Evolutionary conservation across 2,113 vertebrate genomes (phyloP).

Genomic region (Perca flavescens): DNA sequence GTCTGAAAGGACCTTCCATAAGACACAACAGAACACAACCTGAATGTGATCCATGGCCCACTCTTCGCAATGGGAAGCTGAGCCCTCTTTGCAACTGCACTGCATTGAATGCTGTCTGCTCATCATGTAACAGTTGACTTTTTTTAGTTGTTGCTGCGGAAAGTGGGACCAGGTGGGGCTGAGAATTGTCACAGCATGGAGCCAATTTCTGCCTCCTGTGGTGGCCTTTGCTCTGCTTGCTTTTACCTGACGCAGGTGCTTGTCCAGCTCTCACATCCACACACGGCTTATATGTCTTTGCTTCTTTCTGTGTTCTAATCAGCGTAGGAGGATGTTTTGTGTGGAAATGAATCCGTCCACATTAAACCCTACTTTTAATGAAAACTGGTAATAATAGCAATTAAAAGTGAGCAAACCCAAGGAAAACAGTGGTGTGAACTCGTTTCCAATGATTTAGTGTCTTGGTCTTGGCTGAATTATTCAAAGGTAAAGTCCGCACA

Average conservation of each 20-base stretch:
- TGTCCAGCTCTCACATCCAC: constrained; percentile 1
- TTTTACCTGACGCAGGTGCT: background rate
- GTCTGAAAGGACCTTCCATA: background rate
- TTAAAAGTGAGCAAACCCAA: background rate
- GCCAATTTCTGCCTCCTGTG: constrained; percentile 33
- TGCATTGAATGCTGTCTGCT: background rate
- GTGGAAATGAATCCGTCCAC: constrained; percentile 1
- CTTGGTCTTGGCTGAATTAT: too few relatives aligned
- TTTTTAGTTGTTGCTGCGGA: background rate
- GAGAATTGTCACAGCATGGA: constrained; percentile 29
- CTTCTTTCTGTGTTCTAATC: background rate
- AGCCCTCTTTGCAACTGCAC: background rate
- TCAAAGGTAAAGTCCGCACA: too few relatives aligned
- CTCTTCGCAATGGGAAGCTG: background rate
- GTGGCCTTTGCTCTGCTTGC: background rate
- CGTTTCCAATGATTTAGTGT: too few relatives aligned
- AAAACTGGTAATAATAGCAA: background rate
- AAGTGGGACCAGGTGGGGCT: constrained; percentile 47
- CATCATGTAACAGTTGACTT: constrained; percentile 2
- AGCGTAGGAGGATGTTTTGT: constrained; percentile 4
- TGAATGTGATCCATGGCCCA: background rate
- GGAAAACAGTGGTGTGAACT: too few relatives aligned
- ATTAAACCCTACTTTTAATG: constrained; percentile 10
- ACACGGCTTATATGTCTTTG: background rate
- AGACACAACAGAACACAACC: background rate